phyloP scores from a whole-genome alignment of 2,888 invertebrate genomes.

The Drosophila kuntzei region DNA sequence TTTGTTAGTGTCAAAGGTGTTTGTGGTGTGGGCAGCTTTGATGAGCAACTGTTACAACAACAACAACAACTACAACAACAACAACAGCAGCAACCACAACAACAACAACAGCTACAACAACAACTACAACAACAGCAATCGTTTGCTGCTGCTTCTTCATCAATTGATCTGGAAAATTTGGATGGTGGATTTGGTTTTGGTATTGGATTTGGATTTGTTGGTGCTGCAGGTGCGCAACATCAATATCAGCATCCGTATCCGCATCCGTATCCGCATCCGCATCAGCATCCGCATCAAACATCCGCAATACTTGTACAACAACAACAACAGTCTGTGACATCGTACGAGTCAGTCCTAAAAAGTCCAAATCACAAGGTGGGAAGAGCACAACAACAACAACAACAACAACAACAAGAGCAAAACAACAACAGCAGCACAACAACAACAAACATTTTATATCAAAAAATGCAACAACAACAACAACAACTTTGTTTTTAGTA shows the following conservation, averaged over 20 bases:
- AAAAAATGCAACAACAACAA: conserved; percentile 30
- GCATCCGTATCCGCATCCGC: conserved; percentile 57
- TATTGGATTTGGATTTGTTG: conserved; percentile 19
- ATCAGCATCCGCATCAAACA: conserved; percentile 63
- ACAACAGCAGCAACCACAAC: conserved; percentile 21
- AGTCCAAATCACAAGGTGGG: conserved; percentile 98
- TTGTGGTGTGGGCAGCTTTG: conserved; percentile 33
- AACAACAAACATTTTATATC: conserved; percentile 13
- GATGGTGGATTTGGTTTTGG: conserved; percentile 29
- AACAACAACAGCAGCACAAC: conserved; percentile 53
- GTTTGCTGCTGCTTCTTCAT: conserved; percentile 27
- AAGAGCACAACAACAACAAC: conserved; percentile 84
- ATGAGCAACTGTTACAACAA: conserved; percentile 40
- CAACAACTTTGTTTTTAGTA: conserved; percentile 24
- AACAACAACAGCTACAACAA: conserved; percentile 34
- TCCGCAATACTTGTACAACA: conserved; percentile 64
- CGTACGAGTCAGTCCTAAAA: conserved; percentile 89
- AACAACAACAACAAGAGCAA: conserved; percentile 35
- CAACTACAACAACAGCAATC: conserved; percentile 42
- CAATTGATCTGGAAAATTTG: conserved; percentile 56
- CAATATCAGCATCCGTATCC: conserved; percentile 61
- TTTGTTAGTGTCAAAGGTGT: conserved; percentile 27
- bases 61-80: conserved; percentile 43
- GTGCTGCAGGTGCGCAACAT: conserved; percentile 67
- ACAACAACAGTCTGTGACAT: conserved; percentile 81